Percentiles rank a stretch among this genome's conserved stretches.
Conservation (phyloP, 2,888 invertebrate species). For the Torymus tubicola region DNA sequence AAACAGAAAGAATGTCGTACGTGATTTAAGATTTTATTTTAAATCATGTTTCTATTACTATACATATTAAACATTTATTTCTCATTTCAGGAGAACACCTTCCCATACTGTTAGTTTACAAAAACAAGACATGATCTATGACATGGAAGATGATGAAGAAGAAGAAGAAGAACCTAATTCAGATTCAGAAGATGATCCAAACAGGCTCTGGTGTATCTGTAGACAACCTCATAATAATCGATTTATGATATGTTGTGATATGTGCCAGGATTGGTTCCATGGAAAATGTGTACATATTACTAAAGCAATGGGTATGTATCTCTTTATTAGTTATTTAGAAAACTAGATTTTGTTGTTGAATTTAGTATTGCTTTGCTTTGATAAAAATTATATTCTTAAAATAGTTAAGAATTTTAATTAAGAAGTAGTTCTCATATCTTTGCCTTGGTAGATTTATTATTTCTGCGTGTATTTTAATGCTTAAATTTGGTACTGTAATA, state of each 20-base stretch:
- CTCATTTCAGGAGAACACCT: constrained; percentile 56
- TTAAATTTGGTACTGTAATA: no score
- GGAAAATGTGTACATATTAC: constrained; percentile 97
- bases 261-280: constrained; percentile 98
- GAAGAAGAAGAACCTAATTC: constrained; percentile 79
- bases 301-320: constrained; percentile 85
- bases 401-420: no score
- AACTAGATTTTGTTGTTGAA: no score
- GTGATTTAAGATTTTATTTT: constrained; percentile 21
- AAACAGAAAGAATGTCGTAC: constrained; percentile 54
- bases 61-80: not conserved
- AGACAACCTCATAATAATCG: constrained; percentile 95
- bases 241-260: constrained; percentile 98
- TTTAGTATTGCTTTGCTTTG: no score
- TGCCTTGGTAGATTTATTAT: no score
- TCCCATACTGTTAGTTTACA: constrained; percentile 35
- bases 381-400: no score
- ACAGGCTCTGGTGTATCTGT: constrained; percentile 96
- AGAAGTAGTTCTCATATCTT: no score
- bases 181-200: constrained; percentile 95
- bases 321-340: not conserved
- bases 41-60: not conserved
- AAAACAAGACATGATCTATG: constrained; percentile 58
- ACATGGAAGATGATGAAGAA: constrained; percentile 77
- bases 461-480: no score